Evolutionary conservation across 2,797 vertebrate genomes (phyloP), one percentile per base, ranked within the genome.

Genomic region (Loriculus beryllinus): DNA sequence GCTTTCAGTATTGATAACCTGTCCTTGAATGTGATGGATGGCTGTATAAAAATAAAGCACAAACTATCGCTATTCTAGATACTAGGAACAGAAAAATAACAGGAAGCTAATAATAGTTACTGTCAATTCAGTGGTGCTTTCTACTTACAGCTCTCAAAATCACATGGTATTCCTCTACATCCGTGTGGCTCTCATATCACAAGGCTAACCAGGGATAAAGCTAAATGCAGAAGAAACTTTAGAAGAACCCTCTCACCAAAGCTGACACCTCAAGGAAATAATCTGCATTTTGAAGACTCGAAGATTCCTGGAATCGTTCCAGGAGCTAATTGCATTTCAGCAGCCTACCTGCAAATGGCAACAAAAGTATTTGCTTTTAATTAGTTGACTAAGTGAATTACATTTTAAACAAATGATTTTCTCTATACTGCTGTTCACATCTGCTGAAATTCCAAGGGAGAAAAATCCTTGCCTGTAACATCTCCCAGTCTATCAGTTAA

Each of bases 321-420:
- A 94, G 77, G 57, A 87, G 56, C 78, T 91, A 96, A 97, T 96
- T 92, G 87, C 25, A 81, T 86, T 86, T 95, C 87, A 92, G 81
- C 31, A 35, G 33, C 52, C 80, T 96, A 94, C 85, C 84, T 94
- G 56, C 63, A 96, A 96, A 94, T 51, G 75, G 91, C 70, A 93
- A 96, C 84, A 92, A 54, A 88, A 91, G 62, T 77, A 59, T 94
- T 97, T 97, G 86, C 92, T 94, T 94, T 92, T 95, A 97, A 96
- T 92, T 94, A 90, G 75, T 52, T 92, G 71, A 89, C 85, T 88
- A 67, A 75, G 69, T 69, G 77, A 95, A 96, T 93, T 90, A 90
- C 33, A 75, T 95, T 96, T 96, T 57, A 95, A 93, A 93, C 91
- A 84, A 95, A 96, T 91, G 49, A 93, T 88, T 74, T 45, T 78